Evolutionary conservation across 2,888 invertebrate genomes (phyloP), one percentile per base, ranked within the genome.

Genomic region (Agriotes lineatus): DNA sequence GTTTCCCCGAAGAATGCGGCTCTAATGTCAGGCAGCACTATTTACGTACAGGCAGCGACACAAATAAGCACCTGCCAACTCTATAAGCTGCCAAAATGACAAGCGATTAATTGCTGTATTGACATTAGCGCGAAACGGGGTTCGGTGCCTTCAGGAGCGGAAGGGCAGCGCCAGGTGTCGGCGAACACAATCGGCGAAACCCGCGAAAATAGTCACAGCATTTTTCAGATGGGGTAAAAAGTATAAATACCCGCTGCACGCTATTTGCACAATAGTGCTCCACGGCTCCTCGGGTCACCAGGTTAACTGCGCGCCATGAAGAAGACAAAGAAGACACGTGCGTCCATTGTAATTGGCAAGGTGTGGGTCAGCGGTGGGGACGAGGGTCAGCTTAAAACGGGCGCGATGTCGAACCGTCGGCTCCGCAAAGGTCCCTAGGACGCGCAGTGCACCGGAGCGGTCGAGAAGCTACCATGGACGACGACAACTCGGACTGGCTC

Each of bases 371-470:
- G 80, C 75, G 78, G 79, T 76, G 78, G 73, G 64, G 72, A 71
- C 70, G 72, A 72, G 72, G 73, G 72, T 76, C 78, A 73, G 79
- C 78, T 82, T 82, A 82, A 81, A 81, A 80, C 80, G 75, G 79
- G 80, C 77, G 79, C 70, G 62, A 73, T 77, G 77, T 77, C 77
- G 77, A 78, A 79, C 76, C 78, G 77, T 74, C 74, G 74, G 75
- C 75, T 77, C 72, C 69, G 73, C 67, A 72, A 74, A 77, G 74
- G 72, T 75, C 74, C 74, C 73, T 74, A 70, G 72, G 71, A 71
- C 72, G 72, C 65, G 57, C 45, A 57, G 70, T 70, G 69, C 35
- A 67, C 50, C 61, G 39, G 64, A 64, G n/a, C 39, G 35, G 22
- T 56, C 20, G 60, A 50, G 37, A 39, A 37, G n/a, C 10, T 18